Evolutionary conservation across 2,113 vertebrate genomes (phyloP).

Genomic region (Indicator indicator): DNA sequence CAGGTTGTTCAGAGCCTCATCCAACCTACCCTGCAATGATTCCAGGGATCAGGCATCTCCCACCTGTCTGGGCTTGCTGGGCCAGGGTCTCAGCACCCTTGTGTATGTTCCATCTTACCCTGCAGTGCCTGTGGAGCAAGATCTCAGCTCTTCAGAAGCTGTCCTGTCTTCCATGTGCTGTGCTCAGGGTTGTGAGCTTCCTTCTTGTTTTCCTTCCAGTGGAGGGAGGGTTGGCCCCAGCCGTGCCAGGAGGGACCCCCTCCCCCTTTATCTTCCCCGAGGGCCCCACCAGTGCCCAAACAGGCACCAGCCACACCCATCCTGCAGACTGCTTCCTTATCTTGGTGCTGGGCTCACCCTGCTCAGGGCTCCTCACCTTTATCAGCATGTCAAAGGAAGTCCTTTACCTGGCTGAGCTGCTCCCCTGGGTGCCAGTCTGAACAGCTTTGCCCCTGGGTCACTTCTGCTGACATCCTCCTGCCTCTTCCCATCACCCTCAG

Average conservation of each 20-base stretch:
- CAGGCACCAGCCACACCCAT: background rate
- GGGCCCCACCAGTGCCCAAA: background rate
- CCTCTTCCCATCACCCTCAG: background rate
- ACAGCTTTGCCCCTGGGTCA: rapidly evolving
- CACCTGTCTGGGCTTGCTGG: too few relatives aligned
- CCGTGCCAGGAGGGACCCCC: background rate
- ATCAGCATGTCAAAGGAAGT: background rate
- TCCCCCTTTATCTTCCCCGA: constrained; percentile 26
- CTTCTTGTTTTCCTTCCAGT: background rate
- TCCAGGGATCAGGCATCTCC: too few relatives aligned
- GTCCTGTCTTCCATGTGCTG: background rate
- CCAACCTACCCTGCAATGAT: too few relatives aligned
- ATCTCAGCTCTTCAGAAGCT: background rate
- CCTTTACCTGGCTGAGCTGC: background rate
- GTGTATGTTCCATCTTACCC: background rate
- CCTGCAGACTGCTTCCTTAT: constrained; percentile 22
- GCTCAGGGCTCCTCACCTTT: background rate
- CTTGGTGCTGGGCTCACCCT: background rate
- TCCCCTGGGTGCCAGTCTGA: background rate
- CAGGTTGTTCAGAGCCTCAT: too few relatives aligned
- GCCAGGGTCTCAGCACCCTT: too few relatives aligned
- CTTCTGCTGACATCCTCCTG: background rate
- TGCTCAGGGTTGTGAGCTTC: background rate
- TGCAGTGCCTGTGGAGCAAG: background rate
- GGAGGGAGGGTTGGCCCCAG: background rate